Percentiles rank a stretch among this genome's conserved stretches.
phyloP scores from a whole-genome alignment of 2,797 vertebrate species.

The Todus mexicanus region DNA sequence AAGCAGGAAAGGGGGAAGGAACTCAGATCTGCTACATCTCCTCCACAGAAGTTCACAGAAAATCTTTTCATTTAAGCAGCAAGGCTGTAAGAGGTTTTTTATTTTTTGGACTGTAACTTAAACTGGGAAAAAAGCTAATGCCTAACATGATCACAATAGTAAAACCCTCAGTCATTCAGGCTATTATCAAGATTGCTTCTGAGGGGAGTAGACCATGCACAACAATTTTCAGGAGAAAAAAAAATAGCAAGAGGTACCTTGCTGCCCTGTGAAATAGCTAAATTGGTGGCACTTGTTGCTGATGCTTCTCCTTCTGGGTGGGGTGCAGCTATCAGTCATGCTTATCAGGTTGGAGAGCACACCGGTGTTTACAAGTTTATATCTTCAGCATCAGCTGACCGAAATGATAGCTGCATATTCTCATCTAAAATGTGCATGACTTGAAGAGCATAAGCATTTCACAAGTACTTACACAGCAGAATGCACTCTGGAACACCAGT shows the following conservation, averaged over 20 bases:
- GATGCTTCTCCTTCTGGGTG: not conserved
- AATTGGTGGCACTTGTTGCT: not conserved
- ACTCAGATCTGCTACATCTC: not conserved
- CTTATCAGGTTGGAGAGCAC: conserved; percentile 6
- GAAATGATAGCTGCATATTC: not conserved
- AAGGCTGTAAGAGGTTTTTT: not conserved
- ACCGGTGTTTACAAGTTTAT: not conserved
- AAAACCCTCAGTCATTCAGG: not conserved
- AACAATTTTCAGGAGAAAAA: not conserved
- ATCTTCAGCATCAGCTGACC: conserved; percentile 7
- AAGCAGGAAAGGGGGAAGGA: not conserved
- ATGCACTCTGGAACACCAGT: not conserved
- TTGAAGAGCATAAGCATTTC: not conserved
- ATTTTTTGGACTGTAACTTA: not conserved
- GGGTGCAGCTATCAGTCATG: not conserved
- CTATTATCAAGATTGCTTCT: not conserved
- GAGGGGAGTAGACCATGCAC: not conserved
- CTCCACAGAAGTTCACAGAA: not conserved
- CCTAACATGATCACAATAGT: not conserved
- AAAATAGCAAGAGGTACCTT: not conserved
- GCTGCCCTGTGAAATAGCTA: not conserved
- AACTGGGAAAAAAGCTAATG: not conserved
- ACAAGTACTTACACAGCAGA: not conserved
- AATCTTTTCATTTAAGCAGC: not conserved
- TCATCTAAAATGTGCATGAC: not conserved